A percentile compares a stretch with the other conserved stretches of the same genome.
Conservation (phyloP, 2,113 vertebrate species). For the Cervus canadensis region DNA sequence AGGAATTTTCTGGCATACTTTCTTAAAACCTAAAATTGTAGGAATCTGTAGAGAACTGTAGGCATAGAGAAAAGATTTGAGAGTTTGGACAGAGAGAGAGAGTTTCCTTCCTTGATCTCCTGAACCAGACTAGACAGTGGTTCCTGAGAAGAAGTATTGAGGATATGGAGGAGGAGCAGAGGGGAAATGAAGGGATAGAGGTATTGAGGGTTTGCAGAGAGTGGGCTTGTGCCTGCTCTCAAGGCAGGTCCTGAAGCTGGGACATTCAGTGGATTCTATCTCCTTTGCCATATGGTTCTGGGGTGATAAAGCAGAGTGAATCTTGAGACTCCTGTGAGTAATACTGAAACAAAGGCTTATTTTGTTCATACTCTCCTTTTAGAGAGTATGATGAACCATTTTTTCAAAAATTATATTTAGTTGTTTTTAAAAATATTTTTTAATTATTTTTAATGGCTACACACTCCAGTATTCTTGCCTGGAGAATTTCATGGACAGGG, state of each 20-base stretch:
- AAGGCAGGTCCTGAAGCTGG: neutral
- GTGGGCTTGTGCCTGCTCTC: neutral
- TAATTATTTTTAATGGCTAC: neutral
- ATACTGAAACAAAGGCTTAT: neutral
- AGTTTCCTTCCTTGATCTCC: neutral
- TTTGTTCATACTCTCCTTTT: neutral
- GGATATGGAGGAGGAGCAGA: neutral
- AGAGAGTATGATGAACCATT: neutral
- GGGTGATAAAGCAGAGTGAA: neutral
- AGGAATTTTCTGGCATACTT: neutral
- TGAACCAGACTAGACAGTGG: neutral
- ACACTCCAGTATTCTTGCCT: neutral
- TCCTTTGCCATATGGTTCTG: neutral
- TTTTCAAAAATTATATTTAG: neutral
- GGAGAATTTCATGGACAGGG: neutral
- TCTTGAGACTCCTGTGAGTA: neutral
- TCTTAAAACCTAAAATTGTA: neutral
- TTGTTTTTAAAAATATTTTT: neutral
- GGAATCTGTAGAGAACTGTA: neutral
- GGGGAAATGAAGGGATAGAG: neutral
- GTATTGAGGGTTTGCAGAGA: neutral
- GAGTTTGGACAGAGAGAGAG: neutral
- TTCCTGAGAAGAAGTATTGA: neutral
- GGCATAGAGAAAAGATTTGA: neutral
- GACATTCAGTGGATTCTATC: neutral